These are phyloP conservation scores for Asobara japonica DNA, from an alignment of 1,140 invertebrate species.

Conservation along the genomic window DNA sequence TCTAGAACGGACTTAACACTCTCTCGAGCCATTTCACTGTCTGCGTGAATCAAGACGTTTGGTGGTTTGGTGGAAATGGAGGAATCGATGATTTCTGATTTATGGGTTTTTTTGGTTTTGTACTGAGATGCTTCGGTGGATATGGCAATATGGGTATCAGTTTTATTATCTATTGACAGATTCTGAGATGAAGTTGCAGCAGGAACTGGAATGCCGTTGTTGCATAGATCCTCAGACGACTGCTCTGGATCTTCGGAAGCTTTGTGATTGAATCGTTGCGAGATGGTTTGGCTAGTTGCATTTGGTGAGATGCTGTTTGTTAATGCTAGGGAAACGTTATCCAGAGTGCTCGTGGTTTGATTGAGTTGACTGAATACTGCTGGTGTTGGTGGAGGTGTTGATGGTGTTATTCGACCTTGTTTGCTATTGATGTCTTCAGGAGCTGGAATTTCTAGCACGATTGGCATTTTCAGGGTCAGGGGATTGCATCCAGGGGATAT, in stretches of 20 bases:
- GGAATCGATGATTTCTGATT: conserved; percentile 12
- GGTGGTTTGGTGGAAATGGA: conserved; percentile 72
- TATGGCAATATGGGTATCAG: background rate
- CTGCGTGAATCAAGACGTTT: conserved; percentile 85
- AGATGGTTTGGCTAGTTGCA: no score
- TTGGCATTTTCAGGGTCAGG: conserved; percentile 45
- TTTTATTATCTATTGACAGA: no score
- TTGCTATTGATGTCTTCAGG: conserved; percentile 23
- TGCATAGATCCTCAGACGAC: no score
- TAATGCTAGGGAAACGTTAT: background rate
- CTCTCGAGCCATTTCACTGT: conserved; percentile 77
- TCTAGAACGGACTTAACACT: conserved; percentile 76
- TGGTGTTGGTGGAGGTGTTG: conserved; percentile 51
- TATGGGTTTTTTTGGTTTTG: background rate
- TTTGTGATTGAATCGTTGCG: background rate
- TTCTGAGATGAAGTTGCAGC: background rate
- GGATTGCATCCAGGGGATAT: conserved; percentile 50
- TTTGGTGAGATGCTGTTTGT: background rate
- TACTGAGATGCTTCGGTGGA: background rate
- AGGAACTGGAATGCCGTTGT: no score
- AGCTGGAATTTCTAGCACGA: conserved; percentile 43
- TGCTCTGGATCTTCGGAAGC: background rate
- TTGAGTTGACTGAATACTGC: conserved; percentile 31
- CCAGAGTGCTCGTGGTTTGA: background rate
- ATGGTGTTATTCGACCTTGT: conserved; percentile 27